Percentiles rank a stretch among this genome's conserved stretches.
phyloP scores from a whole-genome alignment of 2,888 invertebrate genomes.

The Cantharis rustica region DNA sequence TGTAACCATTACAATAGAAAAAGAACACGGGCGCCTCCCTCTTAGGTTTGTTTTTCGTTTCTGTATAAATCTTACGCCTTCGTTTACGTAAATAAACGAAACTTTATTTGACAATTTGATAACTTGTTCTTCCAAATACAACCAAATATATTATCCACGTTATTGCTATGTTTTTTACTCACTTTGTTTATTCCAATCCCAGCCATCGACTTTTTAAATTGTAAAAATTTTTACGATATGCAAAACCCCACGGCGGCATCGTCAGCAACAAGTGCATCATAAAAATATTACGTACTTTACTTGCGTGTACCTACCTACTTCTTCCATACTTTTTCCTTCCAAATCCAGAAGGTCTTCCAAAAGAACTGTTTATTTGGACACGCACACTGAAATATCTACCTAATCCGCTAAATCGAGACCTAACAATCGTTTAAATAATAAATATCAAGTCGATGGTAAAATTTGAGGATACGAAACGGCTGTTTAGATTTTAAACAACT shows the following conservation, averaged over 20 bases:
- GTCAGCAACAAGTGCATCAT: background rate
- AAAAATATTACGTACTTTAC: background rate
- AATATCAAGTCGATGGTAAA: conserved; percentile 39
- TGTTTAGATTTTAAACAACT: conserved; percentile 32
- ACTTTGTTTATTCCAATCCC: background rate
- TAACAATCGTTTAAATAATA: conserved; percentile 46
- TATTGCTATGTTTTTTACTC: background rate
- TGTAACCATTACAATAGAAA: conserved; percentile 30
- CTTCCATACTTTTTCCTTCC: background rate
- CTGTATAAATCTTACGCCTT: conserved; percentile 7
- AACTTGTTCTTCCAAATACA: background rate
- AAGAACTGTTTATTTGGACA: conserved; percentile 27
- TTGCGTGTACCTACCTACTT: background rate
- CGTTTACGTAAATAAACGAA: conserved; percentile 5
- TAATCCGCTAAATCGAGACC: conserved; percentile 24
- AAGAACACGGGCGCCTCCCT: conserved; percentile 26
- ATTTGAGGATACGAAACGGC: conserved; percentile 43
- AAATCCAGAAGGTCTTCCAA: conserved; percentile 13
- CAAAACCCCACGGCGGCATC: background rate
- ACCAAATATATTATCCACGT: background rate
- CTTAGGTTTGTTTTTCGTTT: conserved; percentile 19
- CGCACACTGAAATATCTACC: conserved; percentile 22
- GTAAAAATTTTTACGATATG: background rate
- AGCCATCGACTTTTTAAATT: background rate
- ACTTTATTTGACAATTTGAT: conserved; percentile 5